Percentiles rank a stretch among this genome's conserved stretches.
Evolutionary conservation across 2,113 vertebrate species (phyloP).

Genomic region (Stictonetta naevosa): DNA sequence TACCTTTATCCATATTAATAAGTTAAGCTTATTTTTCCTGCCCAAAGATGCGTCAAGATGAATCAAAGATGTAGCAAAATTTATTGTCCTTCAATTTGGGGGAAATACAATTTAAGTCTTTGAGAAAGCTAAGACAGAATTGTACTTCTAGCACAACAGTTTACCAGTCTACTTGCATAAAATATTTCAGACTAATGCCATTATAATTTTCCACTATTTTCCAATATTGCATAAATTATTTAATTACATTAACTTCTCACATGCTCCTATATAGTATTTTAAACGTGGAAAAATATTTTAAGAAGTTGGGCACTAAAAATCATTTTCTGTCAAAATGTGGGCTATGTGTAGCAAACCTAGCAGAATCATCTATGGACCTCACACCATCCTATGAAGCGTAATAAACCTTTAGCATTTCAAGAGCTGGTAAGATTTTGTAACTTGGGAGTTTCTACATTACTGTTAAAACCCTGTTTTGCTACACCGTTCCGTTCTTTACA

Average conservation of each 20-base stretch:
- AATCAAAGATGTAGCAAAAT: neutral
- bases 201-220: neutral
- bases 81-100: neutral
- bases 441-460: neutral
- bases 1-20: neutral
- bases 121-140: neutral
- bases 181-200: neutral
- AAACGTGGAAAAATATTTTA: accelerated
- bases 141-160: neutral
- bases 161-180: neutral
- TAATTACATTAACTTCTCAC: neutral
- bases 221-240: accelerated
- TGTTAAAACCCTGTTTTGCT: neutral
- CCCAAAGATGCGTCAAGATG: neutral
- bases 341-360: accelerated
- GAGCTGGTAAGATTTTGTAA: neutral
- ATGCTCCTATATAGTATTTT: accelerated
- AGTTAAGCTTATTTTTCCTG: neutral
- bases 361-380: neutral
- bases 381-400: accelerated
- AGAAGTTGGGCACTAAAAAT: neutral
- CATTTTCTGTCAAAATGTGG: neutral
- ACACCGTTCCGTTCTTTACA: neutral
- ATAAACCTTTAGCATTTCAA: neutral
- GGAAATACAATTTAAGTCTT: neutral